Percentiles rank a stretch among this genome's conserved stretches.
phyloP scores from a whole-genome alignment of 2,888 invertebrate genomes.

The Zootermopsis nevadensis region DNA sequence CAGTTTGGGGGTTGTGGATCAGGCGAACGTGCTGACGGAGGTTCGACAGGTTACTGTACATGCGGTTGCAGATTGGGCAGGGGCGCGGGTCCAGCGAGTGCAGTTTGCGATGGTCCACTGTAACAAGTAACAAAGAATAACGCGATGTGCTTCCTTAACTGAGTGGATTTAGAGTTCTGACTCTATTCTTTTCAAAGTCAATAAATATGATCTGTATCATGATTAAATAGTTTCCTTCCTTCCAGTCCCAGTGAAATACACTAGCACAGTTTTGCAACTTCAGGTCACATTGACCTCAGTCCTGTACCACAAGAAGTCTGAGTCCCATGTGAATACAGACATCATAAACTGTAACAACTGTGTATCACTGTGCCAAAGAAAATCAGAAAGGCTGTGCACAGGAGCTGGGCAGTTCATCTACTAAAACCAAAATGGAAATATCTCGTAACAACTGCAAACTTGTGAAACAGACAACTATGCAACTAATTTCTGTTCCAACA shows the following conservation, averaged over 20 bases:
- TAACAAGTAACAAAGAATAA: constrained; percentile 57
- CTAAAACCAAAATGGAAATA: too few relatives aligned
- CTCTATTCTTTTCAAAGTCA: neutral
- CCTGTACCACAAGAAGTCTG: neutral
- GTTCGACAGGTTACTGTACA: constrained; percentile 75
- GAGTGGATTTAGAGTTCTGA: neutral
- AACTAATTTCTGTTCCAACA: too few relatives aligned
- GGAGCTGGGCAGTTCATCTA: too few relatives aligned
- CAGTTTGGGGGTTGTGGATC: constrained; percentile 73
- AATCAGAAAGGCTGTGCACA: too few relatives aligned
- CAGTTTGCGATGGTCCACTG: constrained; percentile 66
- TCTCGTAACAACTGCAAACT: too few relatives aligned
- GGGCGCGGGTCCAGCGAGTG: constrained; percentile 70
- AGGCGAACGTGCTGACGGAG: constrained; percentile 74
- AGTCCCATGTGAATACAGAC: too few relatives aligned
- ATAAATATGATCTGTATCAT: neutral
- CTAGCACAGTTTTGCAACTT: neutral
- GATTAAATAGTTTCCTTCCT: neutral
- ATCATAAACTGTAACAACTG: too few relatives aligned
- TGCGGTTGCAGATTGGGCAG: constrained; percentile 73
- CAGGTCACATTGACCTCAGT: neutral
- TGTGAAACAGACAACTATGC: too few relatives aligned
- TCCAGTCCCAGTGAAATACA: neutral
- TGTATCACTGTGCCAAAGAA: too few relatives aligned
- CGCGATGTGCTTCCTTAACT: constrained; percentile 10